These are phyloP conservation scores for Manduca sexta DNA, from an alignment of 1,140 invertebrate species.

Conservation along the genomic window DNA sequence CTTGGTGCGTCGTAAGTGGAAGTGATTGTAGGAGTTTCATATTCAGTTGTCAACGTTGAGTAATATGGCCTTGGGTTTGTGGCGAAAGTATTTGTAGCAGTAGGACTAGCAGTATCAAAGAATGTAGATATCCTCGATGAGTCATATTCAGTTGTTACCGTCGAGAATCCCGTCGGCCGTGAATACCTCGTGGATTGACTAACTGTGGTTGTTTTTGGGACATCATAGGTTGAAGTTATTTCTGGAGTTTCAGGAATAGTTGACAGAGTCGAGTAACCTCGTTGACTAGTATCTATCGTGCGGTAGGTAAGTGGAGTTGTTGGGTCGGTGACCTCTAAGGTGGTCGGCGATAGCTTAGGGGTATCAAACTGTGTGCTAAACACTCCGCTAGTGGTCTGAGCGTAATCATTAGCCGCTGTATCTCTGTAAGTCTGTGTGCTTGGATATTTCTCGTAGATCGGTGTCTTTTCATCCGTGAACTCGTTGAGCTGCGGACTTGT, in stretches of 20 bases:
- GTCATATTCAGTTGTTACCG: constrained; percentile 1
- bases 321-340: constrained; percentile 2
- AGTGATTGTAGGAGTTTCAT: constrained; percentile 5
- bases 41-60: constrained; percentile 12
- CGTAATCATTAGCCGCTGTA: neutral
- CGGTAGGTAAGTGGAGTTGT: neutral
- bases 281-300: neutral
- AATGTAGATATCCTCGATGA: neutral
- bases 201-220: constrained; percentile 8
- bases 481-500: constrained; percentile 31
- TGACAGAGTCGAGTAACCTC: neutral
- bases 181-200: neutral
- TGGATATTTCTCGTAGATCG: constrained; percentile 26
- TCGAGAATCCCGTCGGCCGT: neutral
- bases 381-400: neutral
- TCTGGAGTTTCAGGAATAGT: neutral
- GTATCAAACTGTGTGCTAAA: constrained; percentile 4
- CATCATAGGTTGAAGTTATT: constrained; percentile 3
- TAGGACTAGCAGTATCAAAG: neutral
- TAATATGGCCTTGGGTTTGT: neutral
- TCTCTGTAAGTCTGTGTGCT: constrained; percentile 6
- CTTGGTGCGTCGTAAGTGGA: constrained; percentile 2
- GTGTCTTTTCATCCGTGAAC: constrained; percentile 34
- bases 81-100: neutral
- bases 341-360: constrained; percentile 7